phyloP scores from a whole-genome alignment of 1,140 invertebrate species.

The Augochlora pura region DNA sequence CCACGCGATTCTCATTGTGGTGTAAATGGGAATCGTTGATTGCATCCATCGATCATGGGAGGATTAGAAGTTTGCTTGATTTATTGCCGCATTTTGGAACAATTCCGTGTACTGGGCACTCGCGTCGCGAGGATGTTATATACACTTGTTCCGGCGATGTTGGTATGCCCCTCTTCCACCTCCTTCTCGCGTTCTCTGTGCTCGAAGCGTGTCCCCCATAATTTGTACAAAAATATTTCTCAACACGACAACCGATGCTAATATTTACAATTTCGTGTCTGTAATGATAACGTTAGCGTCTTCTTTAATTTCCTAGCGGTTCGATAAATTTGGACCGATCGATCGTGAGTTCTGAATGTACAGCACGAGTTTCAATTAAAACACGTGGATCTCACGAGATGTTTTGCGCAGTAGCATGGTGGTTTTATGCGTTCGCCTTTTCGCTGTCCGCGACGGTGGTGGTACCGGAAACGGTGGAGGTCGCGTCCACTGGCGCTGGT shows the following conservation, averaged over 20 bases:
- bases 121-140: neutral
- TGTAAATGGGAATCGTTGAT: conserved; percentile 66
- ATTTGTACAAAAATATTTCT: neutral
- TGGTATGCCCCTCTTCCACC: neutral
- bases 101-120: neutral
- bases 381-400: neutral
- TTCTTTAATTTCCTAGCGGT: neutral
- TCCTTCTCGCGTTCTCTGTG: neutral
- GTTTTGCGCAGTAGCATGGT: neutral
- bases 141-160: neutral
- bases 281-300: conserved; percentile 3
- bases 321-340: neutral
- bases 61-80: conserved; percentile 59
- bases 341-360: neutral
- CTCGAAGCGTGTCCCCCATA: neutral
- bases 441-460: conserved; percentile 78
- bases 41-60: conserved; percentile 52
- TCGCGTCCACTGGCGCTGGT: conserved; percentile 58
- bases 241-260: conserved; percentile 13
- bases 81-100: conserved; percentile 21
- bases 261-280: conserved; percentile 43
- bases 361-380: no score
- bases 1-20: conserved; percentile 69
- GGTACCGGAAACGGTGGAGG: conserved; percentile 72
- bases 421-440: conserved; percentile 81